phyloP scores from a whole-genome alignment of 2,888 invertebrate species.

The Ceraclea dissimilis region DNA sequence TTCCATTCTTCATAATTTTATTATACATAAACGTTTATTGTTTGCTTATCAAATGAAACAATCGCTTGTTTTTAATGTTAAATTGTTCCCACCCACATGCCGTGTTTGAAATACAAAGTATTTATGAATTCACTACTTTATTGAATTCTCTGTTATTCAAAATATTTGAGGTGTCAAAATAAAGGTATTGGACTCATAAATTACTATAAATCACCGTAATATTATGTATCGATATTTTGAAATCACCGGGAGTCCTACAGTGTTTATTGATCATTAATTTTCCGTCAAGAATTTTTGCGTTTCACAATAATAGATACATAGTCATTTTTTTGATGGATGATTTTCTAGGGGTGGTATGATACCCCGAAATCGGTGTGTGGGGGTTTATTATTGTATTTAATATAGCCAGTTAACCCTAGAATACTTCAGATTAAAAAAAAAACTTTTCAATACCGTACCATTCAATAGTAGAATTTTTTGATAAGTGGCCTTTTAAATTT shows the following conservation, averaged over 20 bases:
- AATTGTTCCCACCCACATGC: conserved; percentile 1
- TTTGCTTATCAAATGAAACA: no score
- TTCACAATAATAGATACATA: neutral
- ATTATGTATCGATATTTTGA: neutral
- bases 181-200: neutral
- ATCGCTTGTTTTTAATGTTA: no score
- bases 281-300: conserved; percentile 10
- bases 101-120: no score
- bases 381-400: neutral
- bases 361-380: conserved; percentile 5
- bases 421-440: conserved; percentile 7
- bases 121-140: no score
- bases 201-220: neutral
- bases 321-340: conserved; percentile 23
- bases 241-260: conserved; percentile 8
- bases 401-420: conserved; percentile 16
- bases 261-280: conserved; percentile 24
- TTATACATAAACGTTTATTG: no score
- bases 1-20: no score
- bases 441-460: conserved; percentile 15
- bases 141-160: neutral
- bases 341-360: conserved; percentile 6
- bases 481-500: conserved; percentile 18
- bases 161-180: neutral
- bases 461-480: conserved; percentile 8